Percentiles rank a stretch among this genome's conserved stretches.
phyloP scores from a whole-genome alignment of 1,140 invertebrate genomes.

The Neodiprion pinetum region DNA sequence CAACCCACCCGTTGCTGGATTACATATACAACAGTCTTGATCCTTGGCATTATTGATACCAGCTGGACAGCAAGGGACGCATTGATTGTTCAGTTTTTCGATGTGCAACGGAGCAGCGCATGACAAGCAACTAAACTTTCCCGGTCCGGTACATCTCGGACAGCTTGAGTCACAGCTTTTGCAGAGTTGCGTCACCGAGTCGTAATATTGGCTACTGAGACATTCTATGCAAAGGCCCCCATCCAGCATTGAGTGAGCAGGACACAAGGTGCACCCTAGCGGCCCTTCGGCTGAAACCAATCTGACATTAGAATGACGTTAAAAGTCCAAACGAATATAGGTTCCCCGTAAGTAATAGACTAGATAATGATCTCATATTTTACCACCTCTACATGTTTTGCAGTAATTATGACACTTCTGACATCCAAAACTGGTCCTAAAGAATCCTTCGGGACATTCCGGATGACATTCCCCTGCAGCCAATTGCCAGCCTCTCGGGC shows the following conservation, averaged over 20 bases:
- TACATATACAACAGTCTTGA: constrained; percentile 70
- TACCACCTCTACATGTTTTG: constrained; percentile 76
- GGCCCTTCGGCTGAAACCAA: constrained; percentile 69
- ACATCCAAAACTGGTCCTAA: constrained; percentile 79
- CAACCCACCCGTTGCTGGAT: constrained; percentile 70
- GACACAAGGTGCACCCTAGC: constrained; percentile 75
- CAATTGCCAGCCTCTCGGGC: constrained; percentile 77
- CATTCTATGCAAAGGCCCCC: constrained; percentile 78
- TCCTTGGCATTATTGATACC: constrained; percentile 58
- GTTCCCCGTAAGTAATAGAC: not conserved
- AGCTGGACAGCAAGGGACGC: constrained; percentile 71
- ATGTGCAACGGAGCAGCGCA: constrained; percentile 71
- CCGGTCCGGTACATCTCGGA: constrained; percentile 72
- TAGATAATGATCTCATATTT: constrained; percentile 23
- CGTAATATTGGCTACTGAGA: constrained; percentile 75
- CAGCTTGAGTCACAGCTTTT: constrained; percentile 74
- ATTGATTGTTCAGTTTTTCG: constrained; percentile 76
- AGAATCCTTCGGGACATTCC: constrained; percentile 84
- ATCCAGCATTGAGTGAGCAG: constrained; percentile 74
- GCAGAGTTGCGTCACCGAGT: constrained; percentile 72
- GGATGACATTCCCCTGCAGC: constrained; percentile 82
- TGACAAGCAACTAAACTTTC: constrained; percentile 72
- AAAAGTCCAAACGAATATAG: constrained; percentile 23
- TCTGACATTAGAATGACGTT: constrained; percentile 31
- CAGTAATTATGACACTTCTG: constrained; percentile 87